These are phyloP conservation scores for Chamaetylas fuelleborni DNA, from an alignment of 2,113 vertebrate genomes.

Conservation along the genomic window DNA sequence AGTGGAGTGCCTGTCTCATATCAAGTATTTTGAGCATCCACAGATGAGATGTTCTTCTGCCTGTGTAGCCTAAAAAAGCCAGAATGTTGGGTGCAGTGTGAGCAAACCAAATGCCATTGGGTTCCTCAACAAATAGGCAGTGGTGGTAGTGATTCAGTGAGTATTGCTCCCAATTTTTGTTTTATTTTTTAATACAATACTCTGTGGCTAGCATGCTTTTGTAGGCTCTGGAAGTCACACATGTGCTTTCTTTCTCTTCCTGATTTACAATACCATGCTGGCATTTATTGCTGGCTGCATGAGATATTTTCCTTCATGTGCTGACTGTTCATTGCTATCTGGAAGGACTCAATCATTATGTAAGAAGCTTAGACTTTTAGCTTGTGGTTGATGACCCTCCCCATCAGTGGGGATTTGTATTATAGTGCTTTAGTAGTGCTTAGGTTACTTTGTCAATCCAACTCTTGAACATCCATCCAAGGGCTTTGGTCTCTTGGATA, in stretches of 20 bases:
- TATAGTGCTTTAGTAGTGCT: neutral
- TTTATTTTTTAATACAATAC: neutral
- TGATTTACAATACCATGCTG: neutral
- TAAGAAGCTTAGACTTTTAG: neutral
- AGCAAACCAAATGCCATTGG: neutral
- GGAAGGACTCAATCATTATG: neutral
- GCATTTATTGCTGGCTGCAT: neutral
- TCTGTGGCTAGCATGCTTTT: neutral
- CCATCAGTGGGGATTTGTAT: neutral
- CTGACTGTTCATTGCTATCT: neutral
- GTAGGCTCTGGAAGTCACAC: neutral
- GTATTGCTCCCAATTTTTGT: neutral
- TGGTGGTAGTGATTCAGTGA: neutral
- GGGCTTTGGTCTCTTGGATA: neutral
- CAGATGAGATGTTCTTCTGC: neutral
- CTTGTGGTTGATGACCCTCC: neutral
- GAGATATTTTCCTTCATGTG: neutral
- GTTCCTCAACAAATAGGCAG: neutral
- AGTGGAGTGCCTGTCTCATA: neutral
- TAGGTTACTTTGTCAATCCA: neutral
- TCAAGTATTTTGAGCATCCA: neutral
- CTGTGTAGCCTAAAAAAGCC: neutral
- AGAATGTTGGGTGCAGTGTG: neutral
- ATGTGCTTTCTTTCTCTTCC: neutral
- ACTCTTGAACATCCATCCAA: neutral